Evolutionary conservation across 2,113 vertebrate species (phyloP), one percentile per base, ranked within the genome.

Genomic region (Himantopus leucocephalus): DNA sequence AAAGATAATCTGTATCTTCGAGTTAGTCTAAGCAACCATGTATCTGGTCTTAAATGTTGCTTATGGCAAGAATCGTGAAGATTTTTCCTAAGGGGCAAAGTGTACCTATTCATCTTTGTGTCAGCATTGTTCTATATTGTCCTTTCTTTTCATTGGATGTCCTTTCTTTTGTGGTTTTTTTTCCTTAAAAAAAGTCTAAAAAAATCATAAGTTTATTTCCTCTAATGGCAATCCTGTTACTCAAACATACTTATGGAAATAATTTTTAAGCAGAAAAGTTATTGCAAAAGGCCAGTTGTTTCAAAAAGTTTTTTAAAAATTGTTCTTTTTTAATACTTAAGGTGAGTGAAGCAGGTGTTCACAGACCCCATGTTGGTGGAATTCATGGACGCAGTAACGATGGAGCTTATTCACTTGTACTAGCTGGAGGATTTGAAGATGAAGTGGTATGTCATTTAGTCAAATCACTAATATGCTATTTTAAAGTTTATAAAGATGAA

Each of bases 301-400:
- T 76, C 27, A 76, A 81, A 59, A 86, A 48, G 14, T 77, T 80
- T 68, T 86, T 82, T 45, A 24, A 66, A 79, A 23, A 60, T 67
- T 94, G 41, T 80, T 22, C 37, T 60, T 93, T 34, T 43, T 91
- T 90, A 88, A 93, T 95, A 87, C 83, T 86, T 53, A 71, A 99
- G 99, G 99, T 99, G 96, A 99, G 99, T 67, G 99, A 99, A 98
- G 99, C 99, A 27, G 99, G 99, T 39, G 99, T 99, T 75, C 99
- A 99, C 95, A 98, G 99, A 82, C 99, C 99, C 32, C 99, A 99
- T 71, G 99, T 99, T 50, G 99, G 99, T 20, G 99, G 99, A 47
- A 99, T 99, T 95, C 99, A 99, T 63, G 99, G 99, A 41, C 99
- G 99, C 88, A 99, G 99, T 96, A 99, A 99, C 12, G 99, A 99